Evolutionary conservation across 2,888 invertebrate genomes (phyloP).

Genomic region (Nasonia oneida): DNA sequence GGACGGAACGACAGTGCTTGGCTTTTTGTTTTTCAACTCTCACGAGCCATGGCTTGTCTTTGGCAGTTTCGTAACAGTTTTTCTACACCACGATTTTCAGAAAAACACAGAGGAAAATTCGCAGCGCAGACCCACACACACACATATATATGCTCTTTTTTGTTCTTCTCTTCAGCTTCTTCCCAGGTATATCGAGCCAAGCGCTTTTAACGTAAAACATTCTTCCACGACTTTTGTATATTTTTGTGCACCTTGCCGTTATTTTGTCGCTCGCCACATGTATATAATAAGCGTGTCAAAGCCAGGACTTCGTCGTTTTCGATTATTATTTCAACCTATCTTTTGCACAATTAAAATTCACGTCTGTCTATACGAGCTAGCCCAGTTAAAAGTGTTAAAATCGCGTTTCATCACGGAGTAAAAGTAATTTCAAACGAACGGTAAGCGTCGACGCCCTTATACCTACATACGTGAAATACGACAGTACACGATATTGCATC

Average conservation of each 20-base stretch:
- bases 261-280: conserved; percentile 19
- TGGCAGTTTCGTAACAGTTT: conserved; percentile 25
- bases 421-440: not conserved
- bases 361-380: not conserved
- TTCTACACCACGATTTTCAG: not conserved
- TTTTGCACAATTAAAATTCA: conserved; percentile 10
- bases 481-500: not conserved
- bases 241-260: conserved; percentile 48
- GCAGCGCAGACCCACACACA: not conserved
- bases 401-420: not conserved
- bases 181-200: not conserved
- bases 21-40: conserved; percentile 36
- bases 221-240: conserved; percentile 40
- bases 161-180: not conserved
- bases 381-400: conserved; percentile 8
- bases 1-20: conserved; percentile 29
- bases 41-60: conserved; percentile 14
- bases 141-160: not conserved
- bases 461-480: not conserved
- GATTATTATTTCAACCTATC: not conserved
- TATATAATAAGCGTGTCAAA: conserved; percentile 28
- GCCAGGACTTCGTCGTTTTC: conserved; percentile 30
- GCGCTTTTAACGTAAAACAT: conserved; percentile 39
- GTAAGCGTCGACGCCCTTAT: not conserved
- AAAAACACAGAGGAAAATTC: conserved; percentile 3